Percentiles rank a stretch among this genome's conserved stretches.
Conservation (phyloP, 2,888 invertebrate genomes). For the Syritta pipiens region DNA sequence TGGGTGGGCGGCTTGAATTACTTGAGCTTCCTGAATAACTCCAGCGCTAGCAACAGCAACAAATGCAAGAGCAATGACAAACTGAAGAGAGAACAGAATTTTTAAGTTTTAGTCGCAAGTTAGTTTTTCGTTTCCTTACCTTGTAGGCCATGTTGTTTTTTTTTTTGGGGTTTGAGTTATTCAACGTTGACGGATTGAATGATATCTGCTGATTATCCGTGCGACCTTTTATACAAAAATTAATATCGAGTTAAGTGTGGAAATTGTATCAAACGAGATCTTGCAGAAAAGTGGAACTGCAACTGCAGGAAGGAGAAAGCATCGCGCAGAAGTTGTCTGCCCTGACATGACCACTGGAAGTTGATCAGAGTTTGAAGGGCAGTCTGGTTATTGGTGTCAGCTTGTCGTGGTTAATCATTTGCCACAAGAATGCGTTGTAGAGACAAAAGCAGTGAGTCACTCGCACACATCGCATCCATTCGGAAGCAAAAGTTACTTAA, state of each 20-base stretch:
- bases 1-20: constrained; percentile 64
- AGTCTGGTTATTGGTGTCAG: no score
- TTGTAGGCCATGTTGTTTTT: constrained; percentile 35
- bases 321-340: no score
- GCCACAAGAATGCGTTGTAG: no score
- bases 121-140: background rate
- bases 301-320: no score
- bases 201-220: background rate
- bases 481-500: no score
- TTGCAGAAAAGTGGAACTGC: background rate
- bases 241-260: background rate
- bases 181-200: constrained; percentile 6
- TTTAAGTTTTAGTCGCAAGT: background rate
- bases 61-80: constrained; percentile 65
- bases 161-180: background rate
- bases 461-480: no score
- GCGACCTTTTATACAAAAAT: constrained; percentile 22
- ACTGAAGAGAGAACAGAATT: constrained; percentile 40
- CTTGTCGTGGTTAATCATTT: no score
- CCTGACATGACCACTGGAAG: no score
- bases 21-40: constrained; percentile 60
- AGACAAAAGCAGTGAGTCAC: no score
- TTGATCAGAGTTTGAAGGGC: no score
- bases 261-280: background rate
- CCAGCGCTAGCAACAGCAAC: constrained; percentile 71